Evolutionary conservation across 2,113 vertebrate species (phyloP).

Genomic region (Petroica traversi): DNA sequence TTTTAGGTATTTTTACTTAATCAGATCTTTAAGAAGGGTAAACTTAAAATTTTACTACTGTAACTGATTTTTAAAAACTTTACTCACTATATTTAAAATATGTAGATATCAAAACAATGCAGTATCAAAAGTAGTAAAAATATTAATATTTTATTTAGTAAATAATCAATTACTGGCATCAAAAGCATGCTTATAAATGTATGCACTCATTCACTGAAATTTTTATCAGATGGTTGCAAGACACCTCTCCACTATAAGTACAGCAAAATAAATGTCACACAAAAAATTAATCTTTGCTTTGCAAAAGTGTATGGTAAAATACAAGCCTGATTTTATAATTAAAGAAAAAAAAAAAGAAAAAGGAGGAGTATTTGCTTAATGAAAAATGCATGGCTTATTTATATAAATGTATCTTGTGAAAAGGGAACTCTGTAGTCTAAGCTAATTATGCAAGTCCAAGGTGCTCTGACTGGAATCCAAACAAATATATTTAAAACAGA

Average conservation of each 20-base stretch:
- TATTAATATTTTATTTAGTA: background rate
- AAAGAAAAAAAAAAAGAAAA: background rate
- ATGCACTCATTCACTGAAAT: background rate
- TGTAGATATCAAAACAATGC: background rate
- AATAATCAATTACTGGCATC: background rate
- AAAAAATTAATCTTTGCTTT: background rate
- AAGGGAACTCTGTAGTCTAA: slow-evolving; percentile 71
- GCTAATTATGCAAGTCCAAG: slow-evolving; percentile 72
- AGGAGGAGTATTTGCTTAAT: slow-evolving; percentile 41
- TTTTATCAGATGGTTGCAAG: background rate
- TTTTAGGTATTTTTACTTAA: background rate
- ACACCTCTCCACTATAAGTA: background rate
- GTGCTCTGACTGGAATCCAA: slow-evolving; percentile 67
- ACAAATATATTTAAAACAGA: slow-evolving; percentile 72
- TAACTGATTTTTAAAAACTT: background rate
- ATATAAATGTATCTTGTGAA: slow-evolving; percentile 70
- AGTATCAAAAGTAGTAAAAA: background rate
- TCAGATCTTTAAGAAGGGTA: background rate
- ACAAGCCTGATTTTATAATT: background rate
- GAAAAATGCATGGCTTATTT: slow-evolving; percentile 71
- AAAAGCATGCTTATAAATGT: background rate
- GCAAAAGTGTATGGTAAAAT: slow-evolving; percentile 19
- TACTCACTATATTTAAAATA: background rate
- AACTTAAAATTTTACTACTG: background rate
- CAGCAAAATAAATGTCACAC: background rate